Conservation (phyloP, 2,113 vertebrate species). For the Pangasianodon gigas region DNA sequence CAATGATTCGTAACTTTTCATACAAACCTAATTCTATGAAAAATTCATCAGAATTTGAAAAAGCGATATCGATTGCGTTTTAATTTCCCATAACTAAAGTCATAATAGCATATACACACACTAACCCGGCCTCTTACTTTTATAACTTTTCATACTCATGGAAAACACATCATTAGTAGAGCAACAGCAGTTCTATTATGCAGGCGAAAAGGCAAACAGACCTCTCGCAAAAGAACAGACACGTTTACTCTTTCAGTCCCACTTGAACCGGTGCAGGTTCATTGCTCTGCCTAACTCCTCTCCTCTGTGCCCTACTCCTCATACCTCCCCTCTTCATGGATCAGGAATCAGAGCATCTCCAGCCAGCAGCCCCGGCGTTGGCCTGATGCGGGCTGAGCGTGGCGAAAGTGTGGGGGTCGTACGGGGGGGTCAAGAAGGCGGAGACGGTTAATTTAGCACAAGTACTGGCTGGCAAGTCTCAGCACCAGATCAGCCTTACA, state of each 20-base stretch:
- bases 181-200: neutral
- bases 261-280: conserved; percentile 37
- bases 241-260: neutral
- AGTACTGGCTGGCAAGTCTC: conserved; percentile 72
- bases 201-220: neutral
- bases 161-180: neutral
- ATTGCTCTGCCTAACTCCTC: conserved; percentile 37
- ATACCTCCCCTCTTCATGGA: conserved; percentile 50
- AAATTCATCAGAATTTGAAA: neutral
- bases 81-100: neutral
- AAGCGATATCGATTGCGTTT: neutral
- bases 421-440: conserved; percentile 41
- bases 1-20: neutral
- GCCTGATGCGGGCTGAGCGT: conserved; percentile 7
- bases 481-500: conserved; percentile 88
- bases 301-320: conserved; percentile 41
- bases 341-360: conserved; percentile 47
- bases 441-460: conserved; percentile 69
- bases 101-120: neutral
- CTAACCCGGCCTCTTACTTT: neutral
- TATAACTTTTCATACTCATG: neutral
- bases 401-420: conserved; percentile 8
- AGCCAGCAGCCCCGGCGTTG: conserved; percentile 38
- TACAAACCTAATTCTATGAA: neutral
- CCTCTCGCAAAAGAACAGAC: neutral